phyloP scores from a whole-genome alignment of 2,888 invertebrate species.

The Drosophila longiperda region DNA sequence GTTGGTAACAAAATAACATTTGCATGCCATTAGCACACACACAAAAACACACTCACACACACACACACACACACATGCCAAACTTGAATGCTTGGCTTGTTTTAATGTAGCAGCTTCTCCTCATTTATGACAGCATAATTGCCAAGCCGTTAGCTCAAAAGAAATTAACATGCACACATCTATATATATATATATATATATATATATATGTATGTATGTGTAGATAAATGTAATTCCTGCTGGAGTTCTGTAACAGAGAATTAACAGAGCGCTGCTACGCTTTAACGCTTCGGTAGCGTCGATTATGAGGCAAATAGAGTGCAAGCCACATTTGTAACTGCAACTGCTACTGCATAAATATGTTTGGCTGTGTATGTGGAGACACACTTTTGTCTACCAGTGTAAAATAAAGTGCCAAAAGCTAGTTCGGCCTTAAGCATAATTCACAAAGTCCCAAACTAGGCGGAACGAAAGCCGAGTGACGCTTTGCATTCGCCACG shows the following conservation, averaged over 20 bases:
- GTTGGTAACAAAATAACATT: constrained; percentile 50
- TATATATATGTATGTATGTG: not conserved
- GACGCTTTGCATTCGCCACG: constrained; percentile 60
- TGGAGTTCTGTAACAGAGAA: constrained; percentile 59
- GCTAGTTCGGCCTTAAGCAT: constrained; percentile 26
- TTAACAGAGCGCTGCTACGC: constrained; percentile 71
- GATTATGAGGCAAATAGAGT: constrained; percentile 68
- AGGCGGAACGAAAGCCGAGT: constrained; percentile 63
- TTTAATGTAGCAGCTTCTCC: constrained; percentile 46
- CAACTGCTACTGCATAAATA: not conserved
- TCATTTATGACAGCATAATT: constrained; percentile 73
- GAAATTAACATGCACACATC: constrained; percentile 34
- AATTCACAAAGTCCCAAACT: constrained; percentile 45
- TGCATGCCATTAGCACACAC: constrained; percentile 58
- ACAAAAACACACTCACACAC: not conserved
- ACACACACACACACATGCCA: not conserved
- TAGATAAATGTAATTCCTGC: constrained; percentile 23
- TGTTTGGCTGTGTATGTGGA: not conserved
- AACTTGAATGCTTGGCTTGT: constrained; percentile 57
- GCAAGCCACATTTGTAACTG: constrained; percentile 26
- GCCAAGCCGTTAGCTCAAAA: constrained; percentile 55
- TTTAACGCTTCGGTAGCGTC: constrained; percentile 71
- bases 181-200: not conserved
- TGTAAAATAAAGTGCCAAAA: constrained; percentile 30
- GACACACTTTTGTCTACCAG: not conserved